These are phyloP conservation scores for Cyanoramphus novaezelandiae DNA, from an alignment of 2,113 vertebrate genomes.

Conservation along the genomic window DNA sequence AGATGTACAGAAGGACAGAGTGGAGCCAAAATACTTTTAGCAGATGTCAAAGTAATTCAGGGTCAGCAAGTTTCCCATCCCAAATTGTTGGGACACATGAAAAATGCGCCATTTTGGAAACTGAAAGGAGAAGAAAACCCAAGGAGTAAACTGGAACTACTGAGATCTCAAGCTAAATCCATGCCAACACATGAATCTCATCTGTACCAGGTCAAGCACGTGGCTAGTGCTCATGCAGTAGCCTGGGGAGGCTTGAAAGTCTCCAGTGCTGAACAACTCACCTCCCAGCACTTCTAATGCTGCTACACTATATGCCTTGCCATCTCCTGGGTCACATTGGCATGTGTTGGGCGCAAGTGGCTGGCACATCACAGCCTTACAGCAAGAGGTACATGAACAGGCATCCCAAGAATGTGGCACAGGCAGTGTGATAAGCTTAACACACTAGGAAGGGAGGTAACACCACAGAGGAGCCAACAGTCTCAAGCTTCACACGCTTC, in stretches of 20 bases:
- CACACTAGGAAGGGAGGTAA: neutral
- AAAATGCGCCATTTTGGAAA: neutral
- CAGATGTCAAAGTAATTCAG: constrained; percentile 39
- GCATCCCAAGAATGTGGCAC: neutral
- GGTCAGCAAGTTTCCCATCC: constrained; percentile 24
- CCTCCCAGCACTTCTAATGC: neutral
- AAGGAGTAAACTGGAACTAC: neutral
- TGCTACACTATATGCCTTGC: fast-evolving
- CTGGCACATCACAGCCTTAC: neutral
- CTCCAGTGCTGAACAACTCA: fast-evolving
- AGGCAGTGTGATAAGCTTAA: neutral
- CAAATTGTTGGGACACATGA: neutral
- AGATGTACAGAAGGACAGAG: neutral
- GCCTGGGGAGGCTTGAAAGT: neutral
- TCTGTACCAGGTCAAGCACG: neutral
- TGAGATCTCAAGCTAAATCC: neutral
- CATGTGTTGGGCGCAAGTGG: fast-evolving
- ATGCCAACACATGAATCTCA: neutral
- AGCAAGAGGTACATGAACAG: neutral
- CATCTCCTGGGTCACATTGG: neutral
- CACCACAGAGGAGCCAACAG: neutral
- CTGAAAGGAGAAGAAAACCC: neutral
- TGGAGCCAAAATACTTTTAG: neutral
- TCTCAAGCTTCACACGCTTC: fast-evolving
- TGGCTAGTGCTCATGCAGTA: neutral